Evolutionary conservation across 92 coral and sea anemone genomes (phyloP).

Genomic region (Pocillopora meandrina): DNA sequence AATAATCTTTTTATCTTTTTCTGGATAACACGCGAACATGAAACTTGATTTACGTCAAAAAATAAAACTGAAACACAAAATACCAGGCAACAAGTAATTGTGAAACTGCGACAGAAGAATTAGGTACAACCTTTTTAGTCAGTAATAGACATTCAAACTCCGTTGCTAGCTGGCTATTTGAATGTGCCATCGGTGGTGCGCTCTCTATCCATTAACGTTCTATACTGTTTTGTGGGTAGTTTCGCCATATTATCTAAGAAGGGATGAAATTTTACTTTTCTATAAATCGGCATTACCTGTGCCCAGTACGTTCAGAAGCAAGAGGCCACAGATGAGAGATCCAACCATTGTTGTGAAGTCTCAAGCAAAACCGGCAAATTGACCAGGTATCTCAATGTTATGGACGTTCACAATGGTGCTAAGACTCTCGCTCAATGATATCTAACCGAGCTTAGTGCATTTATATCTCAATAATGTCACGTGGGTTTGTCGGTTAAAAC

Average conservation of each 20-base stretch:
- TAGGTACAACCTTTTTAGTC: neutral
- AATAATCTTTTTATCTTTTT: neutral
- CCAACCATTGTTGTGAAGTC: slow-evolving; percentile 9
- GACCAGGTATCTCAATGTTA: neutral
- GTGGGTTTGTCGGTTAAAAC: neutral
- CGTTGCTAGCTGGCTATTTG: neutral
- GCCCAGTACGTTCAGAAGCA: slow-evolving; percentile 4
- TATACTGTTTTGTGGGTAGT: neutral
- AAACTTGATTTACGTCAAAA: neutral
- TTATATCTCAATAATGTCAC: neutral
- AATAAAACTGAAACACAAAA: neutral
- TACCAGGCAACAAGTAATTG: neutral
- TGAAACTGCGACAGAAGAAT: neutral
- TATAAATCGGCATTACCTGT: neutral
- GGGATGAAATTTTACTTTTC: neutral
- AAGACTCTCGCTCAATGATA: neutral
- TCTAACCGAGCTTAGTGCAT: neutral
- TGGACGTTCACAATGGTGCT: neutral
- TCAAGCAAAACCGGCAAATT: neutral
- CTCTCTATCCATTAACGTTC: neutral
- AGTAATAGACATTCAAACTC: too few relatives aligned
- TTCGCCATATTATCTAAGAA: neutral
- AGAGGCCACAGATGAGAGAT: slow-evolving; percentile 3
- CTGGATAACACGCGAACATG: neutral
- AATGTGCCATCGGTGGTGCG: neutral